Evolutionary conservation across 2,888 invertebrate genomes (phyloP).

Genomic region (Agrypnus murinus): DNA sequence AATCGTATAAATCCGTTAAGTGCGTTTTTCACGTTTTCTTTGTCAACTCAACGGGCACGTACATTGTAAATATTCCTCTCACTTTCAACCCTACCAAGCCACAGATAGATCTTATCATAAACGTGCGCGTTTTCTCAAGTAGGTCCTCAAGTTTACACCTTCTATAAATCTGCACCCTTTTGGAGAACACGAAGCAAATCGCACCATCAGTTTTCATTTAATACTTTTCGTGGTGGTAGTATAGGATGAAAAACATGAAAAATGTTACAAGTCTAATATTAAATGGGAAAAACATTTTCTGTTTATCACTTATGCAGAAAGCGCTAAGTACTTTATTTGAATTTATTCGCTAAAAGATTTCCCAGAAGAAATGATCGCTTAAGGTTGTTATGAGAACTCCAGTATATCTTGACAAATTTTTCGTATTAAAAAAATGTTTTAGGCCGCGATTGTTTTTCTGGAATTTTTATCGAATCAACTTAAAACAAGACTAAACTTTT

Average conservation of each 20-base stretch:
- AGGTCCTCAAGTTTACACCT: slow-evolving; percentile 49
- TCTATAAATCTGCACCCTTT: slow-evolving; percentile 55
- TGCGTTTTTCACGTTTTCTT: slow-evolving; percentile 33
- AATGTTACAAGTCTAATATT: slow-evolving; percentile 22
- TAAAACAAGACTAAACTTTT: too few species aligned
- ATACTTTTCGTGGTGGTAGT: slow-evolving; percentile 26
- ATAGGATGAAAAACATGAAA: slow-evolving; percentile 25
- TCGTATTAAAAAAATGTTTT: too few species aligned
- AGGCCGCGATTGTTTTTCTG: too few species aligned
- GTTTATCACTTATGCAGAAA: slow-evolving; percentile 2
- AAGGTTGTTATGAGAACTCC: too few species aligned
- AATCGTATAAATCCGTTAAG: slow-evolving; percentile 13
- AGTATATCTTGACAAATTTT: too few species aligned
- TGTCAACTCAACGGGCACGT: slow-evolving; percentile 35
- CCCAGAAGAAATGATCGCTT: too few species aligned
- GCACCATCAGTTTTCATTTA: slow-evolving; percentile 44
- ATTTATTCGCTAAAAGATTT: too few species aligned
- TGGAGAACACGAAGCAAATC: slow-evolving; percentile 50
- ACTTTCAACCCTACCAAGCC: slow-evolving; percentile 54
- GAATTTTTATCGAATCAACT: too few species aligned
- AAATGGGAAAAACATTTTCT: neutral
- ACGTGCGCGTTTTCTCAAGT: slow-evolving; percentile 56
- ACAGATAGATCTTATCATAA: slow-evolving; percentile 57
- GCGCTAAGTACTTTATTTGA: slow-evolving; percentile 7
- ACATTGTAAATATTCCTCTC: slow-evolving; percentile 54